Evolutionary conservation across 1,140 invertebrate genomes (phyloP).

Genomic region (Chironomus striatipennis): DNA sequence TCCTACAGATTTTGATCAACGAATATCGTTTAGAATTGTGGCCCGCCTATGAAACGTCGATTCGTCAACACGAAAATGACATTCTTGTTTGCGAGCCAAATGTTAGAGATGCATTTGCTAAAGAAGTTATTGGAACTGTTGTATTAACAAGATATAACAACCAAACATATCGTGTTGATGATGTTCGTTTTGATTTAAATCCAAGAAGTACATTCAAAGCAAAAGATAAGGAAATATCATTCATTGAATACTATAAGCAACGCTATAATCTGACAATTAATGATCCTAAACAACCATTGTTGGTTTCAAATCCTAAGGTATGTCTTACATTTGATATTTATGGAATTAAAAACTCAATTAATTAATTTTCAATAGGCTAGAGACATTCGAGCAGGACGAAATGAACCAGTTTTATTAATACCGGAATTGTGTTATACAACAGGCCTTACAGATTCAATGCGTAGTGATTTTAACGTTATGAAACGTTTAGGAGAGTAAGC

Average conservation of each 20-base stretch:
- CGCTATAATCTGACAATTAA: constrained; percentile 59
- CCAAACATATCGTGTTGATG: constrained; percentile 52
- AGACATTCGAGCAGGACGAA: not conserved
- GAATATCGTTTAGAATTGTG: constrained; percentile 55
- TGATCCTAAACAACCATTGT: constrained; percentile 70
- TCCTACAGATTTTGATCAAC: constrained; percentile 59
- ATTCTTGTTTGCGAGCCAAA: constrained; percentile 54
- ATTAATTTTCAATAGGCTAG: no score
- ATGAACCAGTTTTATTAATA: constrained; percentile 43
- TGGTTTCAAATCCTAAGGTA: constrained; percentile 50
- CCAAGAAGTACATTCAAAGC: constrained; percentile 60
- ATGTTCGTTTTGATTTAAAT: constrained; percentile 64
- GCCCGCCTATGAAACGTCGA: constrained; percentile 68
- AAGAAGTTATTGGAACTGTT: constrained; percentile 45
- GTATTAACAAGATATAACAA: constrained; percentile 33
- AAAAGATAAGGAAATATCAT: constrained; percentile 50
- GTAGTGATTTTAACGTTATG: constrained; percentile 57
- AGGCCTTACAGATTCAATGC: constrained; percentile 52
- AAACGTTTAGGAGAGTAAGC: constrained; percentile 58
- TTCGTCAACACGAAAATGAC: constrained; percentile 65
- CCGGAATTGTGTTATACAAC: constrained; percentile 78
- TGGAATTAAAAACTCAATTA: no score
- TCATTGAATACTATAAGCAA: constrained; percentile 72
- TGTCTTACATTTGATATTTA: no score
- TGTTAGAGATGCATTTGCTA: constrained; percentile 47